phyloP scores from a whole-genome alignment of 2,797 vertebrate genomes.

The Diplodus puntazzo region DNA sequence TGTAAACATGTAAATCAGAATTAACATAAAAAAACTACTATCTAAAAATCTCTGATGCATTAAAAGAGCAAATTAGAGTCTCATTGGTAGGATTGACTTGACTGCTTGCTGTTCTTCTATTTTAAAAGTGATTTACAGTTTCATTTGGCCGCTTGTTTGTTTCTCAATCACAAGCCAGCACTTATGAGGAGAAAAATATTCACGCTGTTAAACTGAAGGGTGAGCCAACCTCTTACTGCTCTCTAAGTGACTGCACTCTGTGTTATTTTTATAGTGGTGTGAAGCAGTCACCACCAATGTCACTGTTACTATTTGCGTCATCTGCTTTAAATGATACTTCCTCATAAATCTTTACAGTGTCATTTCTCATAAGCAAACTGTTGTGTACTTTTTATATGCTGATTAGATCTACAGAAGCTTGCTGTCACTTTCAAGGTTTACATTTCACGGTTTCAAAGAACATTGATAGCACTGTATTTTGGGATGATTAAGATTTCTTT shows the following conservation, averaged over 20 bases:
- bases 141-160: slow-evolving; percentile 1
- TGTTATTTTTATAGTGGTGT: slow-evolving; percentile 1
- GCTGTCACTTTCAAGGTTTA: not conserved
- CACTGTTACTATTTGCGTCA: not conserved
- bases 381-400: no score
- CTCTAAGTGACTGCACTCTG: not conserved
- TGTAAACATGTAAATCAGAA: not conserved
- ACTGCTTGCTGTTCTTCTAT: not conserved
- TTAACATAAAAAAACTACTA: not conserved
- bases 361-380: not conserved
- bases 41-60: not conserved
- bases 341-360: not conserved
- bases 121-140: not conserved
- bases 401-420: not conserved
- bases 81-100: not conserved
- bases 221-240: not conserved
- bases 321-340: not conserved
- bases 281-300: not conserved
- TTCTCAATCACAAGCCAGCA: not conserved
- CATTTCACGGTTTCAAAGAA: no score
- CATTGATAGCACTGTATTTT: not conserved
- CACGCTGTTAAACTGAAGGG: not conserved
- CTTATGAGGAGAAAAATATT: not conserved
- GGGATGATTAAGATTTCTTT: slow-evolving; percentile 4
- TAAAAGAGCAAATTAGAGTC: not conserved